Evolutionary conservation across 2,888 invertebrate genomes (phyloP).

Genomic region (Syritta pipiens): DNA sequence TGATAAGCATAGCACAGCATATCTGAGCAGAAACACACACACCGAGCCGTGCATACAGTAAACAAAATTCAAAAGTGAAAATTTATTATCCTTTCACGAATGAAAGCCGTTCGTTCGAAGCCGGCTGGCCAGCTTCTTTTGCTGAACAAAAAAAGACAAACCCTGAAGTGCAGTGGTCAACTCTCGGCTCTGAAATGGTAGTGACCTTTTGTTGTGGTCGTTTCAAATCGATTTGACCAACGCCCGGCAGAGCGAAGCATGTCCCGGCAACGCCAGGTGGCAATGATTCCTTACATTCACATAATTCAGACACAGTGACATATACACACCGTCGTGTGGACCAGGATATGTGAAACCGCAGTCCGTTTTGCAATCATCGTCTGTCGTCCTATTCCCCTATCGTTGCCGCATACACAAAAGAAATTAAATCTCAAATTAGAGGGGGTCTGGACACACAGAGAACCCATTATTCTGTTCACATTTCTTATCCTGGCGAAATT

Average conservation of each 20-base stretch:
- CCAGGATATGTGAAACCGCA: slow-evolving; percentile 45
- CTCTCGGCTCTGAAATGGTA: slow-evolving; percentile 9
- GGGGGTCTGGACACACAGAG: slow-evolving; percentile 21
- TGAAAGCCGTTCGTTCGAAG: slow-evolving; percentile 17
- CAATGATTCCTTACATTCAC: slow-evolving; percentile 34
- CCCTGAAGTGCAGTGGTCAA: slow-evolving; percentile 28
- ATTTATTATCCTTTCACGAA: slow-evolving; percentile 47
- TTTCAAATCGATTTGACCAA: slow-evolving; percentile 36
- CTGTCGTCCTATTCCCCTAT: not conserved
- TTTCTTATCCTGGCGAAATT: slow-evolving; percentile 35
- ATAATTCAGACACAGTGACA: slow-evolving; percentile 22
- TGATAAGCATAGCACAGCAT: slow-evolving; percentile 44
- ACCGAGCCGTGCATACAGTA: not conserved
- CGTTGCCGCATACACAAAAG: slow-evolving; percentile 31
- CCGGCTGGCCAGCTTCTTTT: not conserved
- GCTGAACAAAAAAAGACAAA: slow-evolving; percentile 15
- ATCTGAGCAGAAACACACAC: slow-evolving; percentile 13
- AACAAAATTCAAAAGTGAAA: slow-evolving; percentile 39
- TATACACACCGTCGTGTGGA: not conserved
- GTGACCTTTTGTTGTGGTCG: slow-evolving; percentile 52
- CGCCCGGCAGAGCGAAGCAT: not conserved
- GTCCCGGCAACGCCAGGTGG: slow-evolving; percentile 40
- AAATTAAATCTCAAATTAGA: slow-evolving; percentile 61
- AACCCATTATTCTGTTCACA: slow-evolving; percentile 29
- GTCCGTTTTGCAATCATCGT: slow-evolving; percentile 15